These are phyloP conservation scores for Epinephelus cyanopodus DNA, from an alignment of 2,113 vertebrate genomes.

Conservation along the genomic window DNA sequence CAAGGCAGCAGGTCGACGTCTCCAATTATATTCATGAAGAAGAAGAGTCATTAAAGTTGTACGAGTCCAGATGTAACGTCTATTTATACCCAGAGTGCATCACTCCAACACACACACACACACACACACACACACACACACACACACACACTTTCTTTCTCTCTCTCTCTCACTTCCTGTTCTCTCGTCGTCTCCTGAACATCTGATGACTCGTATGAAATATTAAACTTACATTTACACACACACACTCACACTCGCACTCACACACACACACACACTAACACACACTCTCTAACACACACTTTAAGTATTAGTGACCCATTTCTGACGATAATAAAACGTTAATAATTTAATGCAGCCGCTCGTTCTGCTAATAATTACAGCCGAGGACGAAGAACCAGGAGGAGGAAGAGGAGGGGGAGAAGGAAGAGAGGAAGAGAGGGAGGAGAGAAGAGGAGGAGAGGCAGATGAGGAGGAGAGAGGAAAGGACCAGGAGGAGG, in stretches of 20 bases:
- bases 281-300: too few relatives aligned
- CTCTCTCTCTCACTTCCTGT: not conserved
- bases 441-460: not conserved
- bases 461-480: not conserved
- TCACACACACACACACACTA: not conserved
- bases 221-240: not conserved
- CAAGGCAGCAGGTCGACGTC: not conserved
- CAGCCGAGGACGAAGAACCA: not conserved
- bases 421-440: not conserved
- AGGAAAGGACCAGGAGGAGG: not conserved
- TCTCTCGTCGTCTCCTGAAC: not conserved
- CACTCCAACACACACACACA: not conserved
- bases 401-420: not conserved
- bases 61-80: slow-evolving; percentile 57
- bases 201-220: too few relatives aligned
- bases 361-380: slow-evolving; percentile 39
- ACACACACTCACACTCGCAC: slow-evolving; percentile 18
- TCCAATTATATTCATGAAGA: slow-evolving; percentile 68
- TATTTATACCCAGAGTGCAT: slow-evolving; percentile 61
- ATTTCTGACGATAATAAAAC: slow-evolving; percentile 64
- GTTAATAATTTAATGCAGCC: slow-evolving; percentile 72
- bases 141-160: not conserved
- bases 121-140: not conserved
- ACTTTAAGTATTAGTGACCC: slow-evolving; percentile 46
- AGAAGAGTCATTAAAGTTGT: slow-evolving; percentile 73